Conservation (phyloP, 2,888 invertebrate genomes). For the Pemphredon lugubris region DNA sequence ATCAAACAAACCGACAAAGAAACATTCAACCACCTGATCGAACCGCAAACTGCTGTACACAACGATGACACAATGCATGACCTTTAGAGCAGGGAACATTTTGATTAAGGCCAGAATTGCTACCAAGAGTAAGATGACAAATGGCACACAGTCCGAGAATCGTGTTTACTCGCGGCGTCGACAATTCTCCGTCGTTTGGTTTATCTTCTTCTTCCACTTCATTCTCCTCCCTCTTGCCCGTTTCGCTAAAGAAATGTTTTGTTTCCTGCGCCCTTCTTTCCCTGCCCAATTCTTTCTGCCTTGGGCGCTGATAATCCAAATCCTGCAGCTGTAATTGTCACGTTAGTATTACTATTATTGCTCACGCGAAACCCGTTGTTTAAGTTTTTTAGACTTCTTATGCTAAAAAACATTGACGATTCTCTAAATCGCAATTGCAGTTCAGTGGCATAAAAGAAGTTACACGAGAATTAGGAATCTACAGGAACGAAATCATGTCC, state of each 20-base stretch:
- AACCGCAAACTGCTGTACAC: slow-evolving; percentile 68
- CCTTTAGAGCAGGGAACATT: slow-evolving; percentile 66
- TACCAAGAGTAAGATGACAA: slow-evolving; percentile 66
- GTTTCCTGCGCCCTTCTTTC: slow-evolving; percentile 31
- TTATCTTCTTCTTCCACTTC: slow-evolving; percentile 55
- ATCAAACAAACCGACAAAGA: too few relatives aligned
- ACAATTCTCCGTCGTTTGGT: slow-evolving; percentile 36
- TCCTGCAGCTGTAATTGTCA: slow-evolving; percentile 31
- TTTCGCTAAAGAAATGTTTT: slow-evolving; percentile 23
- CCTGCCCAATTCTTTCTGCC: slow-evolving; percentile 12
- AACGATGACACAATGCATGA: slow-evolving; percentile 73
- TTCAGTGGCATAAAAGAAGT: too few relatives aligned
- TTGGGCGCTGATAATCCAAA: slow-evolving; percentile 22
- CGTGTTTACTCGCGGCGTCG: slow-evolving; percentile 14
- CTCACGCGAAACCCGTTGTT: neutral
- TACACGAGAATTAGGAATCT: too few relatives aligned
- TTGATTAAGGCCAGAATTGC: slow-evolving; percentile 52
- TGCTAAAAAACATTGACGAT: too few relatives aligned
- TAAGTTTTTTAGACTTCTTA: too few relatives aligned
- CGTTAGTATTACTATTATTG: neutral
- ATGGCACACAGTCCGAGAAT: slow-evolving; percentile 61
- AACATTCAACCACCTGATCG: slow-evolving; percentile 74
- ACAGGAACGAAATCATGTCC: too few relatives aligned
- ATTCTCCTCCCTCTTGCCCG: slow-evolving; percentile 45
- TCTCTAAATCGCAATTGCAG: too few relatives aligned